Evolutionary conservation across 2,888 invertebrate species (phyloP), one percentile per base, ranked within the genome.

Genomic region (Parelbella ahira): DNA sequence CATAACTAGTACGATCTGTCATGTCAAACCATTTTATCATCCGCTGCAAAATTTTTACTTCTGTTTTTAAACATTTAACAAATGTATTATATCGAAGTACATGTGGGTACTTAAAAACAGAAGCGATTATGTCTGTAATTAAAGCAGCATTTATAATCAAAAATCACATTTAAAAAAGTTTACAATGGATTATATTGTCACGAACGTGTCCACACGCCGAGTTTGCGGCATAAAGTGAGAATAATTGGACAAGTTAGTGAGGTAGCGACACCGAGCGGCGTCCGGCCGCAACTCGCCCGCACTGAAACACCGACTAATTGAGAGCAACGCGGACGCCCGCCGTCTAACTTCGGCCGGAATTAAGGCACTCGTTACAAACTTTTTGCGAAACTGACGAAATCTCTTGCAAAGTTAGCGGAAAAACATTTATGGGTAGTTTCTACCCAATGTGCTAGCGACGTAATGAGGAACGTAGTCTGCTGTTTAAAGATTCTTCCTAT

Each of bases 361-460:
- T 79, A 77, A 80, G 71, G 63, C 68, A 69, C 77, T 81, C 79
- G 79, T 82, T 81, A 79, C 68, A 53, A 69, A 76, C 72, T 80
- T 81, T 79, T 76, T 75, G 76, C 66, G 63, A 65, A 68, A 64
- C 67, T 66, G 61, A 64, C 65, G 60, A 70, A 75, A 78, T 78
- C 78, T 76, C 69, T 65, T 55, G 57, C 63, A 50, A 68, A 74
- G 63, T 74, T 71, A 52, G 61, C 55, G 56, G 58, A 65, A 34
- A 74, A 75, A 70, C 68, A 70, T 72, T 72, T 68, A 67, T 60
- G 48, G 60, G 50, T 48, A 46, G 44, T 42, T 45, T 47, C 39
- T 41, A 43, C 29, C 45, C 42, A 19, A 46, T 21, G 21, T 32
- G 37, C 34, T 39, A 34, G 25, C 20, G n/a, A 38, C 36, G 36